These are phyloP conservation scores for Corella eumyota DNA, from an alignment of 23 tunicate species.

Conservation along the genomic window DNA sequence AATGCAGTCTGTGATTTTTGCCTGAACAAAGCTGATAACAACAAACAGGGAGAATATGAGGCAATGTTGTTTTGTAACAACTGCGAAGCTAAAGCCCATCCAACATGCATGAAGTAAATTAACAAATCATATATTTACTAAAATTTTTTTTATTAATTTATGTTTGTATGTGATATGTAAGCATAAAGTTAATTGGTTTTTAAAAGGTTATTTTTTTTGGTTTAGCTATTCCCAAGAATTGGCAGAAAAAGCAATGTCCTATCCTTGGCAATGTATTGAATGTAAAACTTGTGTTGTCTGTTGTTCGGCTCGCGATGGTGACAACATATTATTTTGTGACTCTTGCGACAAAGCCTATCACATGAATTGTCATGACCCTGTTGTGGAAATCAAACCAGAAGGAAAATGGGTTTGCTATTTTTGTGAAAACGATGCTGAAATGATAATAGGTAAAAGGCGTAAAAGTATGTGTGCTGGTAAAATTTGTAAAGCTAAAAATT, in stretches of 20 bases:
- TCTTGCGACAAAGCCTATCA: conserved; percentile 62
- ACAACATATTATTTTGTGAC: conserved; percentile 40
- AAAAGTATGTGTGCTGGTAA: no score
- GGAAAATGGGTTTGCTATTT: conserved; percentile 44
- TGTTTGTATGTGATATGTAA: neutral
- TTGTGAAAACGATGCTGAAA: conserved; percentile 13
- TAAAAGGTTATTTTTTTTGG: no score
- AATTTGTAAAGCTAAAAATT: no score
- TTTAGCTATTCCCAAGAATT: conserved; percentile 35
- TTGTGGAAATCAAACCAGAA: conserved; percentile 24
- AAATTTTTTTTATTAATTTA: neutral
- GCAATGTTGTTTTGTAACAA: conserved; percentile 43
- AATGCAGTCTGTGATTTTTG: conserved; percentile 58
- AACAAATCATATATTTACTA: neutral
- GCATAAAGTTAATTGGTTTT: no score
- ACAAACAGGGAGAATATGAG: conserved; percentile 30
- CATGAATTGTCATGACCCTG: conserved; percentile 43
- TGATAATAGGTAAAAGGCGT: no score
- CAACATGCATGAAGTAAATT: conserved; percentile 58
- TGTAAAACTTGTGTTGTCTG: conserved; percentile 48
- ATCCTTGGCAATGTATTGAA: conserved; percentile 63
- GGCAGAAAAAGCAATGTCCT: conserved; percentile 26
- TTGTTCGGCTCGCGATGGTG: conserved; percentile 32
- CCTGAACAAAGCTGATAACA: conserved; percentile 6
- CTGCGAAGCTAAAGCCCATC: conserved; percentile 65